These are phyloP conservation scores for Sander lucioperca DNA, from an alignment of 2,113 vertebrate species.

Conservation along the genomic window DNA sequence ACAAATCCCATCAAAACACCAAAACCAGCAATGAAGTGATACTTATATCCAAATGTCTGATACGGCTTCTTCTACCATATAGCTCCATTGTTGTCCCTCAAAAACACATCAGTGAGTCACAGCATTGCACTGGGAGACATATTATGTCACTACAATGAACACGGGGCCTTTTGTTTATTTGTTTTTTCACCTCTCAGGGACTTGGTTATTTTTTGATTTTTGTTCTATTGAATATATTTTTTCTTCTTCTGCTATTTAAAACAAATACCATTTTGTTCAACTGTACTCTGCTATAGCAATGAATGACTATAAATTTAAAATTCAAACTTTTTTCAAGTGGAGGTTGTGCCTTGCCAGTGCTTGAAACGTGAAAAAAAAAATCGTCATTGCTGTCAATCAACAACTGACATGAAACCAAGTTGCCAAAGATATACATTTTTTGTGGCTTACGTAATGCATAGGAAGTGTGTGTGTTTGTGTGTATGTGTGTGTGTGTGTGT, in stretches of 20 bases:
- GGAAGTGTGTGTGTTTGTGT: not conserved
- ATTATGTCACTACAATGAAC: slow-evolving; percentile 1
- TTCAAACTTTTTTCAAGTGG: not conserved
- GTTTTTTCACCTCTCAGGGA: not conserved
- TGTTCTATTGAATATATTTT: too few relatives aligned
- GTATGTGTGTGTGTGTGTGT: too few relatives aligned
- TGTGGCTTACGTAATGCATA: not conserved
- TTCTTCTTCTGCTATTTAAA: not conserved
- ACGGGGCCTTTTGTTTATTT: slow-evolving; percentile 4
- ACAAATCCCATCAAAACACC: not conserved
- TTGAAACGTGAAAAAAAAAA: not conserved
- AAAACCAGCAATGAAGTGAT: not conserved
- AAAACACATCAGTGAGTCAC: slow-evolving; percentile 1
- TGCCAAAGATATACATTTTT: too few relatives aligned
- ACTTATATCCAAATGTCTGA: not conserved
- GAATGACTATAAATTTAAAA: not conserved
- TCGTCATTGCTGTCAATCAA: not conserved
- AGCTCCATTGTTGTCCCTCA: too few relatives aligned
- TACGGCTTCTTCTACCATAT: too few relatives aligned
- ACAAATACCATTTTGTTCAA: not conserved
- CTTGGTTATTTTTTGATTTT: not conserved
- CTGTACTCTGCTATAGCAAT: not conserved
- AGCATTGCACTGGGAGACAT: not conserved
- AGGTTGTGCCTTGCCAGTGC: too few relatives aligned
- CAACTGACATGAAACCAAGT: not conserved